A percentile compares a stretch with the other conserved stretches of the same genome.
Evolutionary conservation across 2,888 invertebrate genomes (phyloP).

Genomic region (Dusona sp.): DNA sequence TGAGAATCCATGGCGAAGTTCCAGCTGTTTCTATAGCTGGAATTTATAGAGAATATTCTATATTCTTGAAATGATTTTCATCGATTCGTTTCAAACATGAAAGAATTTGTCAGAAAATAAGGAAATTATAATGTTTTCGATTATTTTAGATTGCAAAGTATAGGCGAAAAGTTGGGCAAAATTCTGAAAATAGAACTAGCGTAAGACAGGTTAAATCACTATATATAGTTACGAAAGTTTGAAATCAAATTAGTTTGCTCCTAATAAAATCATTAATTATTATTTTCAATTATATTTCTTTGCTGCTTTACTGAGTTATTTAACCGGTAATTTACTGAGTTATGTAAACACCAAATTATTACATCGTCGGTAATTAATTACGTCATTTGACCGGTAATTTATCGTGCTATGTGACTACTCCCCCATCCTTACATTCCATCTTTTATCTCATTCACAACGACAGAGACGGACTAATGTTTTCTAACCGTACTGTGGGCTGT

Average conservation of each 20-base stretch:
- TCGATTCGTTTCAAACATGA: not conserved
- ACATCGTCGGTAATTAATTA: not conserved
- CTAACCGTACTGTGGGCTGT: conserved; percentile 3
- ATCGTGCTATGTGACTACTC: not conserved
- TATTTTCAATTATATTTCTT: not conserved
- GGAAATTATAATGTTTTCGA: not conserved
- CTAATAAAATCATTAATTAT: not conserved
- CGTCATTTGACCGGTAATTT: not conserved
- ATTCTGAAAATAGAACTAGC: not conserved
- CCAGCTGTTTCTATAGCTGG: too few relatives aligned
- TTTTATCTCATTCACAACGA: not conserved
- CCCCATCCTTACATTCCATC: not conserved
- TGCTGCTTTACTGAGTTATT: not conserved
- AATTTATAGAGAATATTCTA: too few relatives aligned
- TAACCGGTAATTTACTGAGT: not conserved
- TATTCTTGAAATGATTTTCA: not conserved
- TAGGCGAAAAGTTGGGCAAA: not conserved
- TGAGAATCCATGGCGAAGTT: too few relatives aligned
- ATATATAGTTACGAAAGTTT: not conserved
- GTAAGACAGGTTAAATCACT: not conserved
- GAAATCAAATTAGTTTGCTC: not conserved
- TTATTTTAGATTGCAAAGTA: not conserved
- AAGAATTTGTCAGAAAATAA: not conserved
- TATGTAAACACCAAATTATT: too few relatives aligned
- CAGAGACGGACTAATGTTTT: not conserved